Evolutionary conservation across 2,797 vertebrate species (phyloP).

Genomic region (Dromococcyx pavoninus): DNA sequence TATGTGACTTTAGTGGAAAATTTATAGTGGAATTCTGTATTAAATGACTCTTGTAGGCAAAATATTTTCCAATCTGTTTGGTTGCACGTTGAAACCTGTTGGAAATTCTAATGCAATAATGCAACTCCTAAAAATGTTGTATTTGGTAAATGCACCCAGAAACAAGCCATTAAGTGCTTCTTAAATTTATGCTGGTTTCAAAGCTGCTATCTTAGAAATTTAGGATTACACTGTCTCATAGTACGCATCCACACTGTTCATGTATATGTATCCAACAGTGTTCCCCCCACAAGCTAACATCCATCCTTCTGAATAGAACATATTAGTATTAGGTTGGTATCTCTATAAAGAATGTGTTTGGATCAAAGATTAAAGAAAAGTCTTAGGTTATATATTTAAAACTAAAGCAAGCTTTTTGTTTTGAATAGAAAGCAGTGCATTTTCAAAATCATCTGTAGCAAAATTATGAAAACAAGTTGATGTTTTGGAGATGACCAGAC

Average conservation of each 20-base stretch:
- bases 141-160: neutral
- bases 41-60: neutral
- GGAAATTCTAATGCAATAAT: neutral
- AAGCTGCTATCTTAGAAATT: neutral
- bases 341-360: neutral
- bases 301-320: neutral
- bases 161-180: neutral
- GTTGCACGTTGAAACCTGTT: neutral
- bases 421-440: neutral
- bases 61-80: neutral
- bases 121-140: neutral
- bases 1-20: neutral
- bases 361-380: neutral
- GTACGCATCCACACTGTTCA: accelerated
- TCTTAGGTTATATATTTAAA: neutral
- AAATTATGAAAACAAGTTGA: neutral
- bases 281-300: neutral
- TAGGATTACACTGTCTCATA: accelerated
- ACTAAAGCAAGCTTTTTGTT: neutral
- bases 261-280: neutral
- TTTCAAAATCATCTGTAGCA: neutral
- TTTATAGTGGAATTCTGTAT: neutral
- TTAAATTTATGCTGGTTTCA: neutral
- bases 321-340: neutral
- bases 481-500: neutral